These are phyloP conservation scores for Dendroctonus valens DNA, from an alignment of 1,140 invertebrate species.

Conservation along the genomic window DNA sequence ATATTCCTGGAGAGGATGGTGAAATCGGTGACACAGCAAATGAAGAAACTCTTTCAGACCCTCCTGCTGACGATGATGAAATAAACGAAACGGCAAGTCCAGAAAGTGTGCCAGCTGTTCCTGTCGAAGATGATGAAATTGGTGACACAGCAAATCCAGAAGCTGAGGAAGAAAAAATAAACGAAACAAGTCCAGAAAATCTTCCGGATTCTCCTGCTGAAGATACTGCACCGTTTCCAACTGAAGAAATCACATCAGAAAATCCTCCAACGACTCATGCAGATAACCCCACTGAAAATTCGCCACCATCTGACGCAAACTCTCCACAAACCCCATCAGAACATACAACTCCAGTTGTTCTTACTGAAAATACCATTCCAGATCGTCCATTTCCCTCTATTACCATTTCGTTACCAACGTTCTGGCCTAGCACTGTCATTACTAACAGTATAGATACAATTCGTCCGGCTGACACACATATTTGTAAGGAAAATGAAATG, in stretches of 20 bases:
- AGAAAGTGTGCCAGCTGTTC: neutral
- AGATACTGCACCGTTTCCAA: neutral
- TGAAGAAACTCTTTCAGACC: too few species aligned
- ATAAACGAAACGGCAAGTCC: neutral
- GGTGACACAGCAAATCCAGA: neutral
- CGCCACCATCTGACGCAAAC: neutral
- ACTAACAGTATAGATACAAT: too few species aligned
- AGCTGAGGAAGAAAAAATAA: neutral
- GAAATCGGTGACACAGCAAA: neutral
- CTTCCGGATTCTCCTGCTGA: neutral
- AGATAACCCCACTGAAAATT: neutral
- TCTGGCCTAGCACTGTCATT: too few species aligned
- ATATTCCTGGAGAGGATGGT: neutral
- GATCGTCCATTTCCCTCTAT: too few species aligned
- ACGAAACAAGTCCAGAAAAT: too few species aligned
- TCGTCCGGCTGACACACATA: neutral
- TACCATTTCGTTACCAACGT: too few species aligned
- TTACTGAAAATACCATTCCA: too few species aligned
- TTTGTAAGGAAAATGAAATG: conserved; percentile 21
- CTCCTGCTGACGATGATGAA: too few species aligned
- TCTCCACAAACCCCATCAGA: too few species aligned
- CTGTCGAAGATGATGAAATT: neutral
- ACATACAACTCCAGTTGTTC: too few species aligned
- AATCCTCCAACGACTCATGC: neutral
- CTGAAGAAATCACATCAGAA: neutral